Conservation (phyloP, 2,797 vertebrate genomes). For the Anas acuta region DNA sequence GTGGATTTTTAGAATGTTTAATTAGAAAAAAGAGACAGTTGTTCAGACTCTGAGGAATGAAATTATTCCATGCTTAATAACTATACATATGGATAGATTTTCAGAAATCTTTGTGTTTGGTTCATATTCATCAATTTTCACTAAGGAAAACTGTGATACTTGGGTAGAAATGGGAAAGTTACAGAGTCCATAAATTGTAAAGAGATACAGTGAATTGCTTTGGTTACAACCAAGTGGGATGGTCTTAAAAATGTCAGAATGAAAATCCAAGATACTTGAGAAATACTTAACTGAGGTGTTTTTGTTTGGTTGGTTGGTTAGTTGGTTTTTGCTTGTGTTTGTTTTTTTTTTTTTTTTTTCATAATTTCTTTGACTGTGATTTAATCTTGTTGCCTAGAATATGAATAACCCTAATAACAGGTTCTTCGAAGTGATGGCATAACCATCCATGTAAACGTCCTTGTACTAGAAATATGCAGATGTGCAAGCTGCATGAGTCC, state of each 20-base stretch:
- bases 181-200: neutral
- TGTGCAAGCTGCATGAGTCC: neutral
- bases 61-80: neutral
- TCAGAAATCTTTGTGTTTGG: neutral
- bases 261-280: neutral
- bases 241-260: neutral
- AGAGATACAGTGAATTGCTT: neutral
- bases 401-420: neutral
- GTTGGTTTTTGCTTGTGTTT: neutral
- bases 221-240: neutral
- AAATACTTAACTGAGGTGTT: neutral
- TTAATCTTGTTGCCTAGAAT: neutral
- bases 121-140: neutral
- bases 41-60: neutral
- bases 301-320: too few species aligned
- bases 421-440: neutral
- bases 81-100: neutral
- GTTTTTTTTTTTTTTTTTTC: neutral
- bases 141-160: neutral
- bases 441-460: neutral
- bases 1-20: neutral
- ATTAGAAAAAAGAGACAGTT: neutral
- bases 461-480: neutral
- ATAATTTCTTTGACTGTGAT: neutral
- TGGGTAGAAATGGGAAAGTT: neutral